These are phyloP conservation scores for Fregetta grallaria DNA, from an alignment of 2,113 vertebrate genomes.

Conservation along the genomic window DNA sequence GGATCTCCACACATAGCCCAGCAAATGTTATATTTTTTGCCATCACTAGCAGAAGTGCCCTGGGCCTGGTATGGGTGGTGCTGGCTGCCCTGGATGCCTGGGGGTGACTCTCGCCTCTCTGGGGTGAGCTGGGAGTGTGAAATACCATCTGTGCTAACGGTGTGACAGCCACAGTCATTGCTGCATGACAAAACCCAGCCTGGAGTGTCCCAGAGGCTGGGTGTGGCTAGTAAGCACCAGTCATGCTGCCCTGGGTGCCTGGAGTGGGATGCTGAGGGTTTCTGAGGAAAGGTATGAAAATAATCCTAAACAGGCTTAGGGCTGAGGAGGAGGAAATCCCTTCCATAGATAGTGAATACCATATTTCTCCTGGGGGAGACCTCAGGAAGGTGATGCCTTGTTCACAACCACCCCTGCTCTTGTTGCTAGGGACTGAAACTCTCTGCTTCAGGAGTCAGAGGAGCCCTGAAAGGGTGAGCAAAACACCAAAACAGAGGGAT, in stretches of 20 bases:
- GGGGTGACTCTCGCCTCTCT: background rate
- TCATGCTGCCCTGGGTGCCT: background rate
- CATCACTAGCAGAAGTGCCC: accelerated
- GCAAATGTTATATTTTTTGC: background rate
- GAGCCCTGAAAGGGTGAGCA: background rate
- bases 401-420: background rate
- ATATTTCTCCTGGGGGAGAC: background rate
- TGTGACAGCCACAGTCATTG: background rate
- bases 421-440: background rate
- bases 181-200: background rate
- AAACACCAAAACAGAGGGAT: background rate
- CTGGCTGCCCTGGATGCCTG: background rate
- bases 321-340: background rate
- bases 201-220: background rate
- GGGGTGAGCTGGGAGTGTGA: background rate
- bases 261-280: background rate
- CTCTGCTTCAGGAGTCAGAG: background rate
- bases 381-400: background rate
- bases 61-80: accelerated
- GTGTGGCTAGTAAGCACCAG: no score
- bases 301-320: background rate
- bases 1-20: background rate
- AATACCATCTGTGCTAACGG: background rate
- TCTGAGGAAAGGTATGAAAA: background rate
- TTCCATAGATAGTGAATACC: background rate